phyloP scores from a whole-genome alignment of 2,888 invertebrate genomes.

The Dynastes grantii region DNA sequence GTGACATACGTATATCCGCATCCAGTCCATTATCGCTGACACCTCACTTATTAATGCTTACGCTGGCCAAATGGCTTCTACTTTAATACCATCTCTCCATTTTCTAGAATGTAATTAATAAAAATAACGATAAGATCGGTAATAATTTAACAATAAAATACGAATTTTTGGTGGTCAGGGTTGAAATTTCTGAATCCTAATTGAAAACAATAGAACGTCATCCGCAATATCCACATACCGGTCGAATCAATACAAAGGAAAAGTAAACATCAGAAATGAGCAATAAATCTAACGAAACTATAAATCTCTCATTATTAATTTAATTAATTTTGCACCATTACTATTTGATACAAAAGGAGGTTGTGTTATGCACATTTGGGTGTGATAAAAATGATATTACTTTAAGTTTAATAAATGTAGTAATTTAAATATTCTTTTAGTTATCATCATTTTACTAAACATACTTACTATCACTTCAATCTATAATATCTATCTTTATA shows the following conservation, averaged over 20 bases:
- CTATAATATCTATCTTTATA: not conserved
- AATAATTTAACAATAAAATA: slow-evolving; percentile 41
- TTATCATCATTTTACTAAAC: not conserved
- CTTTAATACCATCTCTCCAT: slow-evolving; percentile 59
- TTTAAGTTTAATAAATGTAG: not conserved
- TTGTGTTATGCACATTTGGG: slow-evolving; percentile 8
- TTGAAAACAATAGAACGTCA: not conserved
- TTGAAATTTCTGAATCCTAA: slow-evolving; percentile 39
- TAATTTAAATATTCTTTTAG: not conserved
- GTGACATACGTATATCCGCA: slow-evolving; percentile 83
- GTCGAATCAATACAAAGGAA: too few relatives aligned
- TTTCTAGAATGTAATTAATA: slow-evolving; percentile 48
- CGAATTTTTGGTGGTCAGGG: slow-evolving; percentile 46
- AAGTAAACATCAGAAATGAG: slow-evolving; percentile 11
- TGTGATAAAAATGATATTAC: slow-evolving; percentile 7
- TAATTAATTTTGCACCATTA: not conserved
- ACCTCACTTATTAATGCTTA: slow-evolving; percentile 68
- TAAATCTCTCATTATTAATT: not conserved
- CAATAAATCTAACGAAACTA: slow-evolving; percentile 32
- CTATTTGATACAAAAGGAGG: not conserved
- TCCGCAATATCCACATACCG: not conserved
- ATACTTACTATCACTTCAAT: not conserved
- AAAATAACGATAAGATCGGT: slow-evolving; percentile 31
- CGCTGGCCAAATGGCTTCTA: slow-evolving; percentile 70
- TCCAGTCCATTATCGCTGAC: slow-evolving; percentile 64